Evolutionary conservation across 2,797 vertebrate genomes (phyloP).

Genomic region (Cryptoblepharus egeriae): DNA sequence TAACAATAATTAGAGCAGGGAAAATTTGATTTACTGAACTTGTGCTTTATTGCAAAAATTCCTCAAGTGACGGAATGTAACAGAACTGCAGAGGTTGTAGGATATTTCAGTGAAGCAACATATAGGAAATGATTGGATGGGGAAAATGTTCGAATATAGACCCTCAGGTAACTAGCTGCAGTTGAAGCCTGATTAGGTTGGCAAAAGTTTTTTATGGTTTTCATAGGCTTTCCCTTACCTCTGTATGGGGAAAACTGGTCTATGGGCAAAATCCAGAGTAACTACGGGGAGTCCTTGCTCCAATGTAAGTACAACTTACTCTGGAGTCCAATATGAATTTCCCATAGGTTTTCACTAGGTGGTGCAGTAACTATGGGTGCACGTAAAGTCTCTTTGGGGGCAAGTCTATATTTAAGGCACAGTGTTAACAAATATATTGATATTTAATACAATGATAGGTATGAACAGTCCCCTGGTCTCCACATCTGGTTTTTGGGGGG

Average conservation of each 20-base stretch:
- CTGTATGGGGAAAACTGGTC: conserved; percentile 1
- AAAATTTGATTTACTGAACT: conserved; percentile 5
- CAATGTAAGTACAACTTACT: no score
- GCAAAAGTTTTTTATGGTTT: conserved; percentile 27
- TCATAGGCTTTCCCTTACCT: background rate
- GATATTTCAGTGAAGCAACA: conserved; percentile 3
- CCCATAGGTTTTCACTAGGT: no score
- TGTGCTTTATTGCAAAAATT: background rate
- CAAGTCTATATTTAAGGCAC: background rate
- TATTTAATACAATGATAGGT: background rate
- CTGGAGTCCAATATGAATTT: no score
- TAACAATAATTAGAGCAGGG: background rate
- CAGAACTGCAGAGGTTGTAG: conserved; percentile 9
- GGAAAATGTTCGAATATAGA: conserved; percentile 24
- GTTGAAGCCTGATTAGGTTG: conserved; percentile 42
- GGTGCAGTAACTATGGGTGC: no score
- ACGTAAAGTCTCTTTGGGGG: no score
- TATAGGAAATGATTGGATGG: background rate
- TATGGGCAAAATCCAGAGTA: no score
- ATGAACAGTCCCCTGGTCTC: background rate
- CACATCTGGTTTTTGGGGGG: background rate
- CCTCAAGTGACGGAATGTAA: background rate
- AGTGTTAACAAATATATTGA: no score
- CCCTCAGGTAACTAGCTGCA: background rate
- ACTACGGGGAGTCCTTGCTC: no score